These are phyloP conservation scores for Melopsittacus undulatus DNA, from an alignment of 2,797 vertebrate species.

Conservation along the genomic window DNA sequence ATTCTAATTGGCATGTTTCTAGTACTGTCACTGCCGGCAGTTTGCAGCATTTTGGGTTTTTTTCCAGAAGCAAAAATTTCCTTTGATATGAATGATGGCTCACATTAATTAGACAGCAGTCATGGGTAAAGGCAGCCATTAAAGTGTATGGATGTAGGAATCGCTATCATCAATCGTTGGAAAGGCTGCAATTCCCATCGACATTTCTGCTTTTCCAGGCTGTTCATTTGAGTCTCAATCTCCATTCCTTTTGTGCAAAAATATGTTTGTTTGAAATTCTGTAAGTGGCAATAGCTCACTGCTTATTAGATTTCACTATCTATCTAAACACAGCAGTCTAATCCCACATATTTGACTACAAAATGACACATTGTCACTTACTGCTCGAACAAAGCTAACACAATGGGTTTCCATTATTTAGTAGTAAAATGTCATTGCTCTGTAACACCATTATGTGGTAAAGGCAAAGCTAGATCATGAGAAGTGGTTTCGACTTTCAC, in stretches of 20 bases:
- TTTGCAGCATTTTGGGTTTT: conserved; percentile 32
- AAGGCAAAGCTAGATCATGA: neutral
- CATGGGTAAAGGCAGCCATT: conserved; percentile 41
- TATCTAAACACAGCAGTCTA: neutral
- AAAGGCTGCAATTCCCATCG: neutral
- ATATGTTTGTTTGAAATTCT: neutral
- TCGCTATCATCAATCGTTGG: conserved; percentile 2
- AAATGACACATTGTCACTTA: neutral
- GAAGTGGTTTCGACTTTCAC: neutral
- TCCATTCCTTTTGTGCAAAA: neutral
- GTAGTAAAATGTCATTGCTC: conserved; percentile 1
- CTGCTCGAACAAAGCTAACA: neutral
- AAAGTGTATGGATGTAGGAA: conserved; percentile 19
- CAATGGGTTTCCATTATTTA: neutral
- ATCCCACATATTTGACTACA: neutral
- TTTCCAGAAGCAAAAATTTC: conserved; percentile 49
- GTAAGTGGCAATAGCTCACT: neutral
- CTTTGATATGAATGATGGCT: conserved; percentile 61
- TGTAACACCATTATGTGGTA: neutral
- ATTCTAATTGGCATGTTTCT: conserved; percentile 74
- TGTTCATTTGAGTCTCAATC: neutral
- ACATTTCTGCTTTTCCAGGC: conserved; percentile 1
- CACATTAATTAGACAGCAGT: conserved; percentile 70
- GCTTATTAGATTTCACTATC: neutral
- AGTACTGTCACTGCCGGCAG: conserved; percentile 59